These are phyloP conservation scores for Atopsyche davidsoni DNA, from an alignment of 1,140 invertebrate genomes.

Conservation along the genomic window DNA sequence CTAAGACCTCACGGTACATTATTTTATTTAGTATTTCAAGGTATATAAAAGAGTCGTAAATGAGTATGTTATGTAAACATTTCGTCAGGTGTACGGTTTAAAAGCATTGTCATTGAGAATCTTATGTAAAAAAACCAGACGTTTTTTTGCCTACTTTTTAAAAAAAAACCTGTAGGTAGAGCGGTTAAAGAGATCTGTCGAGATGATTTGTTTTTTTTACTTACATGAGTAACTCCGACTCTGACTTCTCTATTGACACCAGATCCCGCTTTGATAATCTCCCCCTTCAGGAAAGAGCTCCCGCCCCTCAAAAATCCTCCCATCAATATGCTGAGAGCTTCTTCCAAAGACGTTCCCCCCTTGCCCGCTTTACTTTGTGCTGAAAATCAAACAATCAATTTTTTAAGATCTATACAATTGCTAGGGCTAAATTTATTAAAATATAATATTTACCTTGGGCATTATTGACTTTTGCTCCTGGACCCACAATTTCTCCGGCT, in stretches of 20 bases:
- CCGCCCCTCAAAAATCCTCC: constrained; percentile 93
- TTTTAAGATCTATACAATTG: neutral
- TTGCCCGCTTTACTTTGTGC: constrained; percentile 46
- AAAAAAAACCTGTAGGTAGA: no score
- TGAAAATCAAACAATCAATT: constrained; percentile 32
- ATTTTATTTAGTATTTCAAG: no score
- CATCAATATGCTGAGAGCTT: constrained; percentile 85
- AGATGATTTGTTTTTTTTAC: no score
- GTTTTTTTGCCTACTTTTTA: no score
- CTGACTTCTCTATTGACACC: constrained; percentile 90
- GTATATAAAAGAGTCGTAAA: no score
- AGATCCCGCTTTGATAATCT: constrained; percentile 93
- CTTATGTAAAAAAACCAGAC: no score
- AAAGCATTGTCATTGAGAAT: no score
- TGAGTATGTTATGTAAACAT: no score
- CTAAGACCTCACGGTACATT: no score
- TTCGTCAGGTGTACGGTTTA: no score
- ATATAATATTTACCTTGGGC: constrained; percentile 14
- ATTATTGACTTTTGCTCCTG: constrained; percentile 36
- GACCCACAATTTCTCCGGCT: constrained; percentile 47
- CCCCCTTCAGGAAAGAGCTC: constrained; percentile 91
- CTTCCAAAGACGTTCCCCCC: constrained; percentile 71
- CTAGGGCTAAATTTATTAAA: neutral
- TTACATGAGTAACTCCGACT: constrained; percentile 89
- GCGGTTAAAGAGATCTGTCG: no score